Evolutionary conservation across 2,797 vertebrate species (phyloP).

Genomic region (Allobates femoralis): DNA sequence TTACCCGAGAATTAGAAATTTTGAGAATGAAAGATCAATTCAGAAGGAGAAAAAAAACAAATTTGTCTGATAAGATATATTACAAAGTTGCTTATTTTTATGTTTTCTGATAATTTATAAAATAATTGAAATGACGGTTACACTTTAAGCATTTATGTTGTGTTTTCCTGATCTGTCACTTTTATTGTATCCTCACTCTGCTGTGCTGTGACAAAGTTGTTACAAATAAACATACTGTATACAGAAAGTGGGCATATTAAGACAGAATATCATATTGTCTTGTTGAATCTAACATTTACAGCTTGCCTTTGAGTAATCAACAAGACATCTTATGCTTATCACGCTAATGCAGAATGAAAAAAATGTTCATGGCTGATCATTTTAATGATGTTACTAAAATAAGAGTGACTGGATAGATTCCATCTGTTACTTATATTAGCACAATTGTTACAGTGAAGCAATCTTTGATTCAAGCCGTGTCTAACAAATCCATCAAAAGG

Average conservation of each 20-base stretch:
- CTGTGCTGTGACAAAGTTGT: constrained; percentile 22
- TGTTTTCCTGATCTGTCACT: constrained; percentile 13
- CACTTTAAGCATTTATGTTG: not conserved
- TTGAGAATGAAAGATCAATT: too few relatives aligned
- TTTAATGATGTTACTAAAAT: constrained; percentile 36
- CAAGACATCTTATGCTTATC: constrained; percentile 50
- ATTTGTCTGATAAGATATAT: too few relatives aligned
- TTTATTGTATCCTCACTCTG: not conserved
- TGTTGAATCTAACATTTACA: constrained; percentile 4
- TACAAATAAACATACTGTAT: constrained; percentile 14
- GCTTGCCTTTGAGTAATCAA: constrained; percentile 45
- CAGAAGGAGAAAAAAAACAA: too few relatives aligned
- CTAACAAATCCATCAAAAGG: constrained; percentile 19
- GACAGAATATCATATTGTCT: constrained; percentile 27
- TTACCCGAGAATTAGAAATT: too few relatives aligned
- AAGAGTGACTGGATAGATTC: constrained; percentile 13
- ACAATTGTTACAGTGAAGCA: constrained; percentile 32
- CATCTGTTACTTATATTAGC: constrained; percentile 33
- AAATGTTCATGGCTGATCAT: constrained; percentile 36
- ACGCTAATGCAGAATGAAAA: constrained; percentile 48
- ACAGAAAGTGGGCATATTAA: constrained; percentile 9
- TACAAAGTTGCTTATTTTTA: too few relatives aligned
- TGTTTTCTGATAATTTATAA: too few relatives aligned
- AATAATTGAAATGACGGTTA: too few relatives aligned
- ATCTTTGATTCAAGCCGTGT: not conserved